Evolutionary conservation across 37 sponge, comb jelly and placozoan species (phyloP), one percentile per base, ranked within the genome.

Genomic region (Chondrosia reniformis): DNA sequence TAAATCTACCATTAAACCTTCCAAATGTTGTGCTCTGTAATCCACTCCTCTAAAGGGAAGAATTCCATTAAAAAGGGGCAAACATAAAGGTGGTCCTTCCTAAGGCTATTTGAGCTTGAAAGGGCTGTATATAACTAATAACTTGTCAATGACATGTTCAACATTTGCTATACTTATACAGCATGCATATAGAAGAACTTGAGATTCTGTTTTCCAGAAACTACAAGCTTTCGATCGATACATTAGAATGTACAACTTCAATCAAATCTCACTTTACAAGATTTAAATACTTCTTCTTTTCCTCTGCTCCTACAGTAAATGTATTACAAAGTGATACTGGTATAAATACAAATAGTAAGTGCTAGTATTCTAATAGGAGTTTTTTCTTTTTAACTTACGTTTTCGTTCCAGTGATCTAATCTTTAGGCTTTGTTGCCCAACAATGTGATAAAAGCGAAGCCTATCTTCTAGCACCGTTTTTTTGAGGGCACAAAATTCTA

Each of bases 1-100:
- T 44, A 69, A 37, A 6, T 69, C 72, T 21, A 69, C 72, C 72
- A 69, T 39, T 24, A 69, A 44, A 2, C 72, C 72, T 39, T 69
- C 72, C 5, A 69, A 44, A 40, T 40, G 36, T 13, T 39, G 72
- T 19, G n/a, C 42, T 13, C 72, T 36, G 2, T 69, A 44, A 19
- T 40, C 44, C 72, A 40, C 42, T 1, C 24, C 43, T 7, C 72
- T 69, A 44, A 19, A 6, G 4, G 27, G 27, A 56, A 28, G 58
- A n/a, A n/a, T n/a, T n/a, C n/a, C n/a, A n/a, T n/a, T n/a, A n/a
- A n/a, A n/a, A n/a, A n/a, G n/a, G n/a, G n/a, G n/a, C n/a, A n/a
- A n/a, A n/a, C n/a, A n/a, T n/a, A n/a, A n/a, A n/a, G n/a, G n/a
- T n/a, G n/a, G n/a, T n/a, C n/a, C n/a, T n/a, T n/a, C n/a, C n/a